These are phyloP conservation scores for Corythoichthys haematopterus DNA, from an alignment of 2,113 vertebrate genomes.

Conservation along the genomic window DNA sequence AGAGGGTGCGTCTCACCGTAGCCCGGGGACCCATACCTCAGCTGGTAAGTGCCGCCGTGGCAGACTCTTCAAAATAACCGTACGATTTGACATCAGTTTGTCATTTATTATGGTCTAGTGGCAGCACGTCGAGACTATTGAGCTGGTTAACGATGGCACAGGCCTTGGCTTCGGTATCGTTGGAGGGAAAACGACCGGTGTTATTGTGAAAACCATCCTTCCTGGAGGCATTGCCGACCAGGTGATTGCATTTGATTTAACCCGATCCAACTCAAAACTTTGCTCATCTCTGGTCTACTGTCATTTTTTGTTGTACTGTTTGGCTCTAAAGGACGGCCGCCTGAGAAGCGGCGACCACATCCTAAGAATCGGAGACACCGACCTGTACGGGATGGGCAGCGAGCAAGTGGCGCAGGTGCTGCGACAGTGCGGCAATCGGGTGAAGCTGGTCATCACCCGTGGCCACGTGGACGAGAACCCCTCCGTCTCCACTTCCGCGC, in stretches of 20 bases:
- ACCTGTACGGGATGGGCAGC: constrained; percentile 87
- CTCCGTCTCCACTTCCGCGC: constrained; percentile 64
- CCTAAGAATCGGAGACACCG: constrained; percentile 87
- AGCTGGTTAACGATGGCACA: constrained; percentile 90
- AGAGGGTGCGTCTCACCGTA: constrained; percentile 82
- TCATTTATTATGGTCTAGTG: constrained; percentile 59
- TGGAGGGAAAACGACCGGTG: constrained; percentile 88
- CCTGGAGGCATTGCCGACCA: constrained; percentile 91
- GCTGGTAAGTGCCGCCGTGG: constrained; percentile 78
- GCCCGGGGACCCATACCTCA: constrained; percentile 84
- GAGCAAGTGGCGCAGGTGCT: constrained; percentile 94
- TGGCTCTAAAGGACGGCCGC: constrained; percentile 77
- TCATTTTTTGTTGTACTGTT: neutral
- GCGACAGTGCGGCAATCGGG: constrained; percentile 86
- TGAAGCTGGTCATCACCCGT: constrained; percentile 86
- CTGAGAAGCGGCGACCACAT: constrained; percentile 92
- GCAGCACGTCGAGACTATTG: constrained; percentile 90
- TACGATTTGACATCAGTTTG: neutral
- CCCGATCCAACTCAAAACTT: neutral
- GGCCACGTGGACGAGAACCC: constrained; percentile 75
- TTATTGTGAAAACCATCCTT: constrained; percentile 93
- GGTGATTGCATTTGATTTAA: constrained; percentile 61
- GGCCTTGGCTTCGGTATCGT: constrained; percentile 93
- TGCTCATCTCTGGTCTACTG: neutral
- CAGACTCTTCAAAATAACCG: neutral